Evolutionary conservation across 2,888 invertebrate species (phyloP).

Genomic region (Drosophila robusta): DNA sequence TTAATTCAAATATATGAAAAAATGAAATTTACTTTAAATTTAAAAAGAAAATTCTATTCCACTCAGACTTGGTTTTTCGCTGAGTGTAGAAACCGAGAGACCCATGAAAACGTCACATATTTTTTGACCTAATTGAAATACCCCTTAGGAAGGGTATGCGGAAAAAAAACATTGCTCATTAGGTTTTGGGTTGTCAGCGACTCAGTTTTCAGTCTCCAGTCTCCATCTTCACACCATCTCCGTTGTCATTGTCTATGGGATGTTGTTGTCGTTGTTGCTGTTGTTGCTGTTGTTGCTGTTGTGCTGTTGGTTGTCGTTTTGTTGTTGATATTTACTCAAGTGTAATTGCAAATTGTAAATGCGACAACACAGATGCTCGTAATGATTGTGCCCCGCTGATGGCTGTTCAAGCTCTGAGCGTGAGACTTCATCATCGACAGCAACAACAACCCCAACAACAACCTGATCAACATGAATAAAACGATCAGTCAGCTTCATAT

Average conservation of each 20-base stretch:
- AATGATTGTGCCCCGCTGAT: slow-evolving; percentile 56
- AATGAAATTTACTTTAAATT: background rate
- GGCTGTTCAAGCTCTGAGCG: slow-evolving; percentile 47
- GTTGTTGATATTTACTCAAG: slow-evolving; percentile 79
- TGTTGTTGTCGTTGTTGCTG: slow-evolving; percentile 18
- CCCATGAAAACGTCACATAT: too few relatives aligned
- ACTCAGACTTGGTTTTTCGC: too few relatives aligned
- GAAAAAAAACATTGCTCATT: slow-evolving; percentile 67
- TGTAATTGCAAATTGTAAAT: slow-evolving; percentile 82
- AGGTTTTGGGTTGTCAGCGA: slow-evolving; percentile 64
- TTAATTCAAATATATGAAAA: background rate
- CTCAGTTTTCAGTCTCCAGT: slow-evolving; percentile 41
- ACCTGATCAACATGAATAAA: slow-evolving; percentile 12
- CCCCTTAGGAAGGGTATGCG: background rate
- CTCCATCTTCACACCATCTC: slow-evolving; percentile 45
- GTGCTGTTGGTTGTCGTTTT: slow-evolving; percentile 29
- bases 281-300: slow-evolving; percentile 31
- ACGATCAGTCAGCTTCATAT: slow-evolving; percentile 47
- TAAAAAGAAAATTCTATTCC: too few relatives aligned
- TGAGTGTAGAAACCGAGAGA: too few relatives aligned
- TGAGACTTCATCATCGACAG: slow-evolving; percentile 53
- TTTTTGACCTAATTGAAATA: too few relatives aligned
- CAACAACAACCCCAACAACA: slow-evolving; percentile 18
- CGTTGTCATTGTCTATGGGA: slow-evolving; percentile 39
- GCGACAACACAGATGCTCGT: slow-evolving; percentile 78